Percentiles rank a stretch among this genome's conserved stretches.
Evolutionary conservation across 2,888 invertebrate species (phyloP).

Genomic region (Aquatica leii): DNA sequence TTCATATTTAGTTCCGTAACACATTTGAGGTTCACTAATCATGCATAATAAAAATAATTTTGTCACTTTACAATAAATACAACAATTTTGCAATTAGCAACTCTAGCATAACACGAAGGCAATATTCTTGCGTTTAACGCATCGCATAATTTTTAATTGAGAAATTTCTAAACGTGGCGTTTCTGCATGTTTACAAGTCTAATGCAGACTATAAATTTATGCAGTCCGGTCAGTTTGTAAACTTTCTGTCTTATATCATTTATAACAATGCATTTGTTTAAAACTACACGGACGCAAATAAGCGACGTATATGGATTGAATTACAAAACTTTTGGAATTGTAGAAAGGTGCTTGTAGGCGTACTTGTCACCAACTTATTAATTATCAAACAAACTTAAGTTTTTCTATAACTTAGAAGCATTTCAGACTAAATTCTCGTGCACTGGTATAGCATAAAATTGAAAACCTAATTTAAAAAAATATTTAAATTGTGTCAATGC

Average conservation of each 20-base stretch:
- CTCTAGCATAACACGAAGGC: background rate
- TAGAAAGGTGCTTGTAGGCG: conserved; percentile 4
- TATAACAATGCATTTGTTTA: background rate
- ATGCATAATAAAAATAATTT: conserved; percentile 8
- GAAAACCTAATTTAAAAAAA: too few relatives aligned
- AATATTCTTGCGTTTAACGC: conserved; percentile 4
- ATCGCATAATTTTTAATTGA: background rate
- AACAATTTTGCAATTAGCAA: conserved; percentile 13
- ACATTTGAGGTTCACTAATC: conserved; percentile 9
- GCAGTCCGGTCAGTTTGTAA: conserved; percentile 18
- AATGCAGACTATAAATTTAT: conserved; percentile 23
- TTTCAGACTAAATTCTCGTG: too few relatives aligned
- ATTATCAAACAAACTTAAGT: too few relatives aligned
- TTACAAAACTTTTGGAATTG: background rate
- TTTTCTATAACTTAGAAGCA: too few relatives aligned
- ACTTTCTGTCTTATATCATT: conserved; percentile 9
- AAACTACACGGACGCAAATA: background rate
- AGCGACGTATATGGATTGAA: background rate
- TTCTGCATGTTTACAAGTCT: conserved; percentile 23
- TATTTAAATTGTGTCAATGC: too few relatives aligned
- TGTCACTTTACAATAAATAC: background rate
- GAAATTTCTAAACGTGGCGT: conserved; percentile 1
- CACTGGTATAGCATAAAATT: too few relatives aligned
- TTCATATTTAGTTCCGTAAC: conserved; percentile 3
- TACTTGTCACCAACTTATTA: too few relatives aligned